Base-by-base conservation (phyloP, 2,888 invertebrate species). In the Megastigmus dorsalis region DNA sequence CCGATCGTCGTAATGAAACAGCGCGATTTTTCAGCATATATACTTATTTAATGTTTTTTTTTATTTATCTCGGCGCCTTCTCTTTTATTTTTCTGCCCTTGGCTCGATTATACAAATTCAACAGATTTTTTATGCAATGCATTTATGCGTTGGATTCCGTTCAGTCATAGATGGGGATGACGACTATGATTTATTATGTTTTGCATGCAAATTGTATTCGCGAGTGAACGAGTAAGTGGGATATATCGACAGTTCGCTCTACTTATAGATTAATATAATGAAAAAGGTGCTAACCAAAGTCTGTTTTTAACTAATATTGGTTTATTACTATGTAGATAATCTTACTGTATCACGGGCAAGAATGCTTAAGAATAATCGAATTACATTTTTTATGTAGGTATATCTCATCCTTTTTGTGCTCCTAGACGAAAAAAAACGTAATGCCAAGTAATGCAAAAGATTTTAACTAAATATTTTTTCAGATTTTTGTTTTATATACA, bases 211-310 rank as follows among this genome's bases (percentile, higher is more conserved):
- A 18, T 18, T 7, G 36, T 59, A 15, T 69, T 28, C 23, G n/a
- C 13, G 15, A 23, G 15, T 55, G n/a, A 50, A 13, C 9, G 30
- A 23, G 41, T 68, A n/a, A n/a, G n/a, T n/a, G n/a, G 36, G 18
- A 48, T 54, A 7, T 23, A 36, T 36, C 20, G 50, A 20, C 10
- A 15, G n/a, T 45, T 41, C 28, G 26, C 18, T 66, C 4, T 52
- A 33, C 45, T 70, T 54, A 26, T 55, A 62, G 23, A 43, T 41
- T 68, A 68, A 41, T 66, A 28, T 45, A 26, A 45, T 55, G 70
- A 63, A 70, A 68, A 71, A 74, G 79, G 79, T 79, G 77, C 79
- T 79, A 79, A 79, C 77, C 77, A 79, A 77, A 79, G 77, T 76
- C 62, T 76, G 65, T 73, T 67, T 59, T 69, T 33, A 66, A 75